Percentiles rank a stretch among this genome's conserved stretches.
Evolutionary conservation across 2,797 vertebrate genomes (phyloP).

Genomic region (Oreochromis mossambicus): DNA sequence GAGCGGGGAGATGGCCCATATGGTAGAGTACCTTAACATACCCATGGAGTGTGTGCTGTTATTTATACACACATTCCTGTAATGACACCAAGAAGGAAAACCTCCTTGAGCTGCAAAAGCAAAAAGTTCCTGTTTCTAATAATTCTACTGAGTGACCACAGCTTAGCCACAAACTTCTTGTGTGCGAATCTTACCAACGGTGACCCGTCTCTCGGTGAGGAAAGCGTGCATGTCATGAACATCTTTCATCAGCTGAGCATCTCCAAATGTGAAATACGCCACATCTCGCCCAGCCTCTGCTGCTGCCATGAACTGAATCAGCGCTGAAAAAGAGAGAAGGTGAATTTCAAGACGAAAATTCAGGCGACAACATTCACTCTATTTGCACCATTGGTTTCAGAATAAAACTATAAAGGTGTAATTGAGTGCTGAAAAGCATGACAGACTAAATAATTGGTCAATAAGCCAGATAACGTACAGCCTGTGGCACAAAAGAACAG

Average conservation of each 20-base stretch:
- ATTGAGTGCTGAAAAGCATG: slow-evolving; percentile 20
- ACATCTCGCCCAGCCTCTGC: slow-evolving; percentile 88
- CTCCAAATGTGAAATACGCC: slow-evolving; percentile 96
- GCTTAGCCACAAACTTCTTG: not conserved
- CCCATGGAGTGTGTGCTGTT: slow-evolving; percentile 27
- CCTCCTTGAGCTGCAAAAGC: not conserved
- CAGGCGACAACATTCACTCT: not conserved
- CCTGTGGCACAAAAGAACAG: slow-evolving; percentile 25
- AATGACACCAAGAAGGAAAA: slow-evolving; percentile 29
- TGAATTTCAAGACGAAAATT: not conserved
- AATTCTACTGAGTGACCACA: not conserved
- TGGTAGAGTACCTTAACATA: slow-evolving; percentile 62
- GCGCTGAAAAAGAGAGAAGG: slow-evolving; percentile 72
- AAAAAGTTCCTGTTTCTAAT: not conserved
- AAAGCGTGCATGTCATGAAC: slow-evolving; percentile 87
- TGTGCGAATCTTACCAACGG: slow-evolving; percentile 82
- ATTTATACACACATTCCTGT: slow-evolving; percentile 32
- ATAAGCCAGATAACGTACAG: slow-evolving; percentile 25
- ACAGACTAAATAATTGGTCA: slow-evolving; percentile 38
- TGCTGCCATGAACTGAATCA: slow-evolving; percentile 94
- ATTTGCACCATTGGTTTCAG: not conserved
- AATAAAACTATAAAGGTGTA: slow-evolving; percentile 24
- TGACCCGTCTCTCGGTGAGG: slow-evolving; percentile 80
- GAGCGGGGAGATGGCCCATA: slow-evolving; percentile 33
- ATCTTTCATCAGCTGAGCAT: slow-evolving; percentile 88